Conservation (phyloP, 2,113 vertebrate species). For the Sterna hirundo region DNA sequence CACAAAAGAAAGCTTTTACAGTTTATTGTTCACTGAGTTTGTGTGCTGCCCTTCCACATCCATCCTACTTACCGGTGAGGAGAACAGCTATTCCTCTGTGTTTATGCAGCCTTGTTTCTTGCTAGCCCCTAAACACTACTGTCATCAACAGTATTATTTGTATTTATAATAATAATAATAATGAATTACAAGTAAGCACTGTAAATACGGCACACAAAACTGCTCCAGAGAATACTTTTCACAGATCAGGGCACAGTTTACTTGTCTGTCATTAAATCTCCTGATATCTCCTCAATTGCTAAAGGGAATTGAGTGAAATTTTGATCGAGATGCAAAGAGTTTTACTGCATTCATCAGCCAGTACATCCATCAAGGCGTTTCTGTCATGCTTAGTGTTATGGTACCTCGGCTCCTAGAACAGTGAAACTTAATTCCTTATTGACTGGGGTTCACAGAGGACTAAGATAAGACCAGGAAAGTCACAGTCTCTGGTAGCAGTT, state of each 20-base stretch:
- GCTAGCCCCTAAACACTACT: background rate
- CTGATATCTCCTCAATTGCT: background rate
- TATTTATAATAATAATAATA: background rate
- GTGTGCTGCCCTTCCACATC: background rate
- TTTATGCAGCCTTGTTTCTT: background rate
- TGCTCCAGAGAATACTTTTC: background rate
- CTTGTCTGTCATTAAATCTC: background rate
- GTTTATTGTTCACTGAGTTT: background rate
- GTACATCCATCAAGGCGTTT: background rate
- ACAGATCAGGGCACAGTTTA: background rate
- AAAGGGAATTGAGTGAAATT: background rate
- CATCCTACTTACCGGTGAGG: background rate
- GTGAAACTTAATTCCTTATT: background rate
- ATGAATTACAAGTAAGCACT: background rate
- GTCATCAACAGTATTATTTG: background rate
- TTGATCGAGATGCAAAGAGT: background rate
- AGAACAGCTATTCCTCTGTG: background rate
- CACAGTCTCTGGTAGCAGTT: rapidly evolving
- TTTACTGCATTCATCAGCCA: background rate
- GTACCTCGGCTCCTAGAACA: background rate
- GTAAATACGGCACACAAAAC: background rate
- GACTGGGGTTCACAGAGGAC: background rate
- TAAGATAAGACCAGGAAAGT: rapidly evolving
- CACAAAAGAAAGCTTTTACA: background rate
- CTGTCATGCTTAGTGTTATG: background rate